Evolutionary conservation across 2,113 vertebrate genomes (phyloP).

Genomic region (Halichoeres trimaculatus): DNA sequence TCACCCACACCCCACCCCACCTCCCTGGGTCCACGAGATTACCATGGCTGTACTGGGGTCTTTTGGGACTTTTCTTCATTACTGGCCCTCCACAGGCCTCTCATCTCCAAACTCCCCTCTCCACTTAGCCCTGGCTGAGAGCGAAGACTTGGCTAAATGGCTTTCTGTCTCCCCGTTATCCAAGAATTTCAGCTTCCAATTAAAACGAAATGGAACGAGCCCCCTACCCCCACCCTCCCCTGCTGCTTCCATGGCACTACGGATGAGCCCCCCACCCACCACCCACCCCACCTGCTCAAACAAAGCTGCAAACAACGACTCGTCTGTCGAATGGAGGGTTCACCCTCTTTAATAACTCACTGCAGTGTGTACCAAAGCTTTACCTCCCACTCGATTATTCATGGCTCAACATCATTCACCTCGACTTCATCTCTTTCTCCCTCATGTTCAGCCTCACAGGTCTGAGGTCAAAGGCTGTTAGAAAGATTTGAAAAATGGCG

Average conservation of each 20-base stretch:
- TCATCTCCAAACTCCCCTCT: constrained; percentile 57
- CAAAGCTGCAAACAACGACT: constrained; percentile 69
- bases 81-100: constrained; percentile 59
- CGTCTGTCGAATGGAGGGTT: constrained; percentile 49
- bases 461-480: constrained; percentile 38
- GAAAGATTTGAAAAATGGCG: constrained; percentile 3
- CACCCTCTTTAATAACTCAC: constrained; percentile 60
- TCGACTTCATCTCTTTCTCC: constrained; percentile 28
- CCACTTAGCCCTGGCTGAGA: constrained; percentile 67
- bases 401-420: constrained; percentile 64
- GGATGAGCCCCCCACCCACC: constrained; percentile 37
- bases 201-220: constrained; percentile 71
- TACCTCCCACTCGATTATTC: constrained; percentile 72
- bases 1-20: background rate
- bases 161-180: constrained; percentile 65
- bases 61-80: constrained; percentile 76
- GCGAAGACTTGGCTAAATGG: constrained; percentile 62
- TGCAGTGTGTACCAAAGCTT: constrained; percentile 60
- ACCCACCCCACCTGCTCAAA: constrained; percentile 64
- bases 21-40: constrained; percentile 38
- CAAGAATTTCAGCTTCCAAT: constrained; percentile 74
- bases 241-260: constrained; percentile 38
- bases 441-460: constrained; percentile 44
- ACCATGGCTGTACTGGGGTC: constrained; percentile 36
- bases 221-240: constrained; percentile 18